Percentiles rank a stretch among this genome's conserved stretches.
Conservation (phyloP, 2,888 invertebrate species). For the Neoitamus cyanurus region DNA sequence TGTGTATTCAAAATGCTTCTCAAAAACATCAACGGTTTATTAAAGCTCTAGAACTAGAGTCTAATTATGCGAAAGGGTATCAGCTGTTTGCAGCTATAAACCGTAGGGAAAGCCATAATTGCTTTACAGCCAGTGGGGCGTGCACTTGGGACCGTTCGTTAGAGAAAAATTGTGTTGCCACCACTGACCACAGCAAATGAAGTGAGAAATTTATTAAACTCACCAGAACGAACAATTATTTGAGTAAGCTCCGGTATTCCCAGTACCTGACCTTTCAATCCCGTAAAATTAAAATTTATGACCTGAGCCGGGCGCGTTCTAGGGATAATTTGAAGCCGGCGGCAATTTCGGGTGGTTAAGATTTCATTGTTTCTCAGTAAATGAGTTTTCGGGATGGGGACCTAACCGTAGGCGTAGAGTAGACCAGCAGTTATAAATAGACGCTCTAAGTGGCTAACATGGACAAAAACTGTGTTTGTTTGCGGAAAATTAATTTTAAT, state of each 20-base stretch:
- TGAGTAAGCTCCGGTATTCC: neutral
- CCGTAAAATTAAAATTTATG: neutral
- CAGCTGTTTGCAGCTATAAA: neutral
- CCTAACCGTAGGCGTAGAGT: too few species aligned
- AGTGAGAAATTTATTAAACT: neutral
- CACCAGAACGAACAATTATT: neutral
- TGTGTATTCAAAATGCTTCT: too few species aligned
- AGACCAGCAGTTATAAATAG: too few species aligned
- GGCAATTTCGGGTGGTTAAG: neutral
- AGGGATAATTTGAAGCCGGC: neutral
- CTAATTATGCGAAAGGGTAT: neutral
- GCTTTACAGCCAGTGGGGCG: neutral
- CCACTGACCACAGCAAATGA: neutral
- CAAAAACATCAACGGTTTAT: neutral
- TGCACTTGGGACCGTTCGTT: neutral
- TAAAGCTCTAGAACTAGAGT: neutral
- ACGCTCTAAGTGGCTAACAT: too few species aligned
- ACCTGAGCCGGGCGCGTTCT: neutral
- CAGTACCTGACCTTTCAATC: neutral
- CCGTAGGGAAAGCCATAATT: neutral
- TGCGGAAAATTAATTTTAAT: too few species aligned
- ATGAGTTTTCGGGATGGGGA: neutral
- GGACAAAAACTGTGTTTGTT: too few species aligned
- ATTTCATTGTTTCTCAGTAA: neutral
- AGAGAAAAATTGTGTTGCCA: neutral